Conservation (phyloP, 1,140 invertebrate species). For the Eciton burchellii region DNA sequence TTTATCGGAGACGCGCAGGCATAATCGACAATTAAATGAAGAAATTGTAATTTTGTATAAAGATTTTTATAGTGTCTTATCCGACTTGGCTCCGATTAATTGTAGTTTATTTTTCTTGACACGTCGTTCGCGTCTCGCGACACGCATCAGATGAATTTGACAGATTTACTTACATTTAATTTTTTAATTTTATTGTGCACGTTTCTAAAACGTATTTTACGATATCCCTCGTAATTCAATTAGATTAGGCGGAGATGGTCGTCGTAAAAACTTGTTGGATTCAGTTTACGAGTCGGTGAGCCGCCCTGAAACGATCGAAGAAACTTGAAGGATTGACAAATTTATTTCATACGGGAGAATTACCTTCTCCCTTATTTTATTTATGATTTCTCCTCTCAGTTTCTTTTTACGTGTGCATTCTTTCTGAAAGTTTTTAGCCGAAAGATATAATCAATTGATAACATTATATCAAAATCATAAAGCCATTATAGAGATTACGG, state of each 20-base stretch:
- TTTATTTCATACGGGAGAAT: conserved; percentile 5
- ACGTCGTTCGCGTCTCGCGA: background rate
- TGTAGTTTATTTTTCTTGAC: background rate
- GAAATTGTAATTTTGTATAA: background rate
- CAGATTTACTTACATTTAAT: background rate
- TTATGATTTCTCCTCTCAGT: background rate
- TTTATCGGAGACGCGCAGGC: background rate
- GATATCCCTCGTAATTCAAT: conserved; percentile 2
- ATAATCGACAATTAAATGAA: background rate
- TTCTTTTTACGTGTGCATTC: background rate
- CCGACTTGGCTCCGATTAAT: background rate
- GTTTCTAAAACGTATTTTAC: background rate
- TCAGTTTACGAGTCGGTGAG: conserved; percentile 20
- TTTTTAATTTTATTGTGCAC: background rate
- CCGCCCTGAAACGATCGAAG: background rate
- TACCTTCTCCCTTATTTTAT: background rate
- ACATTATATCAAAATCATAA: background rate
- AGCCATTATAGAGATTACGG: background rate
- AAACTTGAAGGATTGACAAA: background rate
- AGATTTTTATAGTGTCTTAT: background rate
- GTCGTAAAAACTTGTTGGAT: conserved; percentile 49
- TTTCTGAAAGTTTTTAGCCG: background rate
- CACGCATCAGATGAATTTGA: background rate
- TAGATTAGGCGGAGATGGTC: conserved; percentile 4
- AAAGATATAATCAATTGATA: conserved; percentile 22